These are phyloP conservation scores for Philaethria dido DNA, from an alignment of 2,888 invertebrate species.

Conservation along the genomic window DNA sequence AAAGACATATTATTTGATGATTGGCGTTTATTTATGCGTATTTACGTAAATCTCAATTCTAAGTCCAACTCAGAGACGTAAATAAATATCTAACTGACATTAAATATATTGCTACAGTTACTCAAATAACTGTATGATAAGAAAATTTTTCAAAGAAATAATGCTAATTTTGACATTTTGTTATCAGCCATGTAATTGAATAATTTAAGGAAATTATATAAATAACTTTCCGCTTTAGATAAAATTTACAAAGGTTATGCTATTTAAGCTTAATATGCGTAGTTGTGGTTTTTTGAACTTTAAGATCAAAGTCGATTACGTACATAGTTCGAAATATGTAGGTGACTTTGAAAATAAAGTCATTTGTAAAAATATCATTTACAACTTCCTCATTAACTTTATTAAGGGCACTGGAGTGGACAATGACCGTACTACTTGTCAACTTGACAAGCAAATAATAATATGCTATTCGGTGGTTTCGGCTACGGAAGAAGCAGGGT, in stretches of 20 bases:
- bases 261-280: not conserved
- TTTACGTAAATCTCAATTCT: too few relatives aligned
- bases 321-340: not conserved
- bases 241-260: not conserved
- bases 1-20: not conserved
- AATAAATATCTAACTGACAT: not conserved
- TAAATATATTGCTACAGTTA: too few relatives aligned
- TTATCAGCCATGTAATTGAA: too few relatives aligned
- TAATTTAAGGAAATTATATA: not conserved
- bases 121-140: too few relatives aligned
- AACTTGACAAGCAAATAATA: not conserved
- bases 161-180: not conserved
- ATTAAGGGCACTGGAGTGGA: slow-evolving; percentile 19
- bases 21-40: too few relatives aligned
- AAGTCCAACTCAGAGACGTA: not conserved
- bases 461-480: not conserved
- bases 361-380: slow-evolving; percentile 3
- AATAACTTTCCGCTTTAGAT: not conserved
- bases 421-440: not conserved
- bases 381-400: slow-evolving; percentile 10
- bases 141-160: not conserved
- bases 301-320: not conserved
- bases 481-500: too few relatives aligned
- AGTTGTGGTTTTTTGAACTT: not conserved
- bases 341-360: slow-evolving; percentile 14